phyloP scores from a whole-genome alignment of 2,888 invertebrate genomes.

The Drosophila mettleri region DNA sequence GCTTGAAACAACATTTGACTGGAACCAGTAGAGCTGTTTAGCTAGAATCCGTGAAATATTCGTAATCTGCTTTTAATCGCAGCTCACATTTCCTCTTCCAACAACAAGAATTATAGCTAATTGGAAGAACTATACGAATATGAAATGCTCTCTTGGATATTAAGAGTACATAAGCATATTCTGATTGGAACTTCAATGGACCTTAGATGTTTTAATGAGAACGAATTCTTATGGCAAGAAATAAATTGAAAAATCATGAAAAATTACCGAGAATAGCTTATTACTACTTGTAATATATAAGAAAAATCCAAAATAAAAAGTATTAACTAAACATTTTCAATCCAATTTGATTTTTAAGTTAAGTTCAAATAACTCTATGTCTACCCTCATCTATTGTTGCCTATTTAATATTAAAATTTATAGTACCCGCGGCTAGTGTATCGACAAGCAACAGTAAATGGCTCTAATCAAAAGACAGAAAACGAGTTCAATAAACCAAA shows the following conservation, averaged over 20 bases:
- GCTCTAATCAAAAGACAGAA: slow-evolving; percentile 66
- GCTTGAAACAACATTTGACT: slow-evolving; percentile 35
- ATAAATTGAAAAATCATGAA: too few relatives aligned
- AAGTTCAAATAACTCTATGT: background rate
- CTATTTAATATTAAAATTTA: background rate
- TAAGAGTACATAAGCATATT: background rate
- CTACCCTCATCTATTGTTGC: background rate
- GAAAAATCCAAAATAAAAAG: too few relatives aligned
- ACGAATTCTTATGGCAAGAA: background rate
- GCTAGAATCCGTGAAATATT: slow-evolving; percentile 48
- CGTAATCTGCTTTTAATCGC: background rate
- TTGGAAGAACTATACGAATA: background rate
- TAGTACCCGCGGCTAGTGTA: slow-evolving; percentile 4
- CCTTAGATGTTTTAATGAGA: background rate
- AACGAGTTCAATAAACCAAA: slow-evolving; percentile 74
- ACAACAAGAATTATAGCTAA: background rate
- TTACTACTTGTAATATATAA: too few relatives aligned
- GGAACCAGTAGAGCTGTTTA: slow-evolving; percentile 33
- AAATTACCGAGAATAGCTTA: too few relatives aligned
- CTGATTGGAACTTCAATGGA: background rate
- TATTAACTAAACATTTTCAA: too few relatives aligned
- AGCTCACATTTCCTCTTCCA: slow-evolving; percentile 50
- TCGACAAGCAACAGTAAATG: slow-evolving; percentile 43
- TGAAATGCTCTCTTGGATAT: background rate
- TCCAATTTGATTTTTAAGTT: too few relatives aligned